These are phyloP conservation scores for Micrastur ruficollis DNA, from an alignment of 2,797 vertebrate genomes.

Conservation along the genomic window DNA sequence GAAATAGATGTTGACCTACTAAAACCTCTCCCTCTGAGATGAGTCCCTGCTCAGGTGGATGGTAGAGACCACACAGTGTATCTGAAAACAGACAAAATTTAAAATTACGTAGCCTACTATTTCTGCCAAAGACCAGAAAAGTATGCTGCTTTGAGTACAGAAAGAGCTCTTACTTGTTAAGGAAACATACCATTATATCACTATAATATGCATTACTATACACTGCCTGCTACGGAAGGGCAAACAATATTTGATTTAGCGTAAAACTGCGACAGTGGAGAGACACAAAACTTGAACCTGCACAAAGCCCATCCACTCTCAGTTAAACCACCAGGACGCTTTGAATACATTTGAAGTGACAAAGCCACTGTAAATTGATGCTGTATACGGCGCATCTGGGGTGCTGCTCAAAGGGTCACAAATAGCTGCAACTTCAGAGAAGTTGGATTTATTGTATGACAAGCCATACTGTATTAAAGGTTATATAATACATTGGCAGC, in stretches of 20 bases:
- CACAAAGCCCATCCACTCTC: neutral
- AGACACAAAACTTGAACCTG: neutral
- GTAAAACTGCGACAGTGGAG: neutral
- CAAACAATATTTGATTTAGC: neutral
- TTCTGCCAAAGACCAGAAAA: neutral
- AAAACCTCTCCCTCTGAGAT: neutral
- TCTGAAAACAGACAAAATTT: neutral
- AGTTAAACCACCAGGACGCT: neutral
- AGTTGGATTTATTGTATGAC: neutral
- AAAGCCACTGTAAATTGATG: fast-evolving
- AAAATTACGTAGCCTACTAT: neutral
- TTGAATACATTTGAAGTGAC: neutral
- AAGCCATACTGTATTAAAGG: neutral
- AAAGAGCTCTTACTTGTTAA: neutral
- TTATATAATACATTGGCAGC: neutral
- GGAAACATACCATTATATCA: neutral
- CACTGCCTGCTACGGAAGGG: neutral
- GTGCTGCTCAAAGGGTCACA: neutral
- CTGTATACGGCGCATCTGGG: neutral
- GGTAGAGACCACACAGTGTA: neutral
- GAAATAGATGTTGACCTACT: neutral
- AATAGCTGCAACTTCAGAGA: neutral
- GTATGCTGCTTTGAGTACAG: neutral
- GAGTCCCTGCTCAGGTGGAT: neutral
- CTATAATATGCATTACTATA: neutral